phyloP scores from a whole-genome alignment of 2,113 vertebrate species.

The Pleuronectes platessa region DNA sequence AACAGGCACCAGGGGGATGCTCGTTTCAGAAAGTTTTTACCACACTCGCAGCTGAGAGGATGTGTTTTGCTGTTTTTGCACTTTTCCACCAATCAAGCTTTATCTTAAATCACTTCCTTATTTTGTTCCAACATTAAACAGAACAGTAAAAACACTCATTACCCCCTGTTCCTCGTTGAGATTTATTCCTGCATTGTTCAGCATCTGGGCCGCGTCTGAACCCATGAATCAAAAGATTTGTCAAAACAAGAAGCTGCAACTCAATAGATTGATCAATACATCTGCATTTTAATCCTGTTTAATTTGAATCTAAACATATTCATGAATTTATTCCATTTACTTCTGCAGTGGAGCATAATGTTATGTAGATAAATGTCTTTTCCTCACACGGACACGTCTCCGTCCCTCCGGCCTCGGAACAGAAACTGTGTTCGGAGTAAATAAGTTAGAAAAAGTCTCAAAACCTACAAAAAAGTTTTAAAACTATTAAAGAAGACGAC shows the following conservation, averaged over 20 bases:
- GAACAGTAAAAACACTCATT: conserved; percentile 23
- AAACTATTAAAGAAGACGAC: background rate
- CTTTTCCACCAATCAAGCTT: background rate
- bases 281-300: background rate
- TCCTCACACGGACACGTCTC: background rate
- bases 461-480: background rate
- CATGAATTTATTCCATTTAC: background rate
- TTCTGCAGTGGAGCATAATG: background rate
- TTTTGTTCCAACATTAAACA: conserved; percentile 26
- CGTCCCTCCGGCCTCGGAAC: background rate
- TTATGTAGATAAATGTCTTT: background rate
- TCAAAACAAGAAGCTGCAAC: conserved; percentile 8
- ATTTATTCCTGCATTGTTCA: background rate
- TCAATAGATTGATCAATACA: conserved; percentile 13
- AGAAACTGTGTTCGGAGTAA: background rate
- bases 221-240: conserved; percentile 1
- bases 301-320: background rate
- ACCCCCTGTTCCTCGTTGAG: background rate
- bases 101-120: background rate
- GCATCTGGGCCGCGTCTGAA: background rate
- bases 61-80: background rate
- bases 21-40: background rate
- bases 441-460: background rate
- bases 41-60: background rate
- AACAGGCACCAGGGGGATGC: background rate